phyloP scores from a whole-genome alignment of 2,888 invertebrate genomes.

The Mesorhabditis sp. region DNA sequence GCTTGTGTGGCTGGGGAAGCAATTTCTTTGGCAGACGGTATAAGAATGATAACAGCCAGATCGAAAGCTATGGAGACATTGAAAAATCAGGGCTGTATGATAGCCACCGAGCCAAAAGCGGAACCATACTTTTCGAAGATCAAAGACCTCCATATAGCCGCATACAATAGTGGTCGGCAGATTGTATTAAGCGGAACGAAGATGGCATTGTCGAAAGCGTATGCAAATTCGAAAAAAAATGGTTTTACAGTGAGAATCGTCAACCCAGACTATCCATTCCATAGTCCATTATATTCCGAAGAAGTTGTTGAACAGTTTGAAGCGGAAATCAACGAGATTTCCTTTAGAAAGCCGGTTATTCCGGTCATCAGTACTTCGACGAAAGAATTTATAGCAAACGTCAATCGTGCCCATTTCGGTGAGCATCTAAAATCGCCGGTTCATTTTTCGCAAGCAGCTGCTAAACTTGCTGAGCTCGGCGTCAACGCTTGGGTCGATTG shows the following conservation, averaged over 20 bases:
- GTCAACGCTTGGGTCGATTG: conserved; percentile 40
- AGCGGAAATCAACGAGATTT: conserved; percentile 13
- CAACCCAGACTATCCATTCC: conserved; percentile 45
- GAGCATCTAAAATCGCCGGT: conserved; percentile 36
- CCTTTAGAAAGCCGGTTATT: conserved; percentile 22
- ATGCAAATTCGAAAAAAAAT: background rate
- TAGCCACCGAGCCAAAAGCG: background rate
- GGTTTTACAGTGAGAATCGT: conserved; percentile 25
- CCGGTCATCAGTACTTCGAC: conserved; percentile 42
- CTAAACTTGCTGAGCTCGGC: conserved; percentile 14
- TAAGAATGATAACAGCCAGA: conserved; percentile 29
- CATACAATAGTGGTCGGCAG: conserved; percentile 40
- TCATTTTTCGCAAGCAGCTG: conserved; percentile 13
- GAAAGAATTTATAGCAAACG: conserved; percentile 26
- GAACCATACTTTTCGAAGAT: background rate
- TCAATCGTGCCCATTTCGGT: conserved; percentile 31
- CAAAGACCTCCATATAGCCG: conserved; percentile 16
- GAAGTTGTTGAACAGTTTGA: conserved; percentile 29
- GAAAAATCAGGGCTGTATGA: conserved; percentile 27
- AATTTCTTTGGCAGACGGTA: conserved; percentile 34
- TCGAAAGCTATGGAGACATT: conserved; percentile 40
- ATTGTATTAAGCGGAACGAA: conserved; percentile 38
- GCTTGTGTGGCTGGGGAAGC: conserved; percentile 34
- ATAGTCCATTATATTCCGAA: conserved; percentile 35
- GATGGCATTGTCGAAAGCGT: background rate